Percentiles rank a stretch among this genome's conserved stretches.
Evolutionary conservation across 2,888 invertebrate species (phyloP).

Genomic region (Balanococcus diminutus): DNA sequence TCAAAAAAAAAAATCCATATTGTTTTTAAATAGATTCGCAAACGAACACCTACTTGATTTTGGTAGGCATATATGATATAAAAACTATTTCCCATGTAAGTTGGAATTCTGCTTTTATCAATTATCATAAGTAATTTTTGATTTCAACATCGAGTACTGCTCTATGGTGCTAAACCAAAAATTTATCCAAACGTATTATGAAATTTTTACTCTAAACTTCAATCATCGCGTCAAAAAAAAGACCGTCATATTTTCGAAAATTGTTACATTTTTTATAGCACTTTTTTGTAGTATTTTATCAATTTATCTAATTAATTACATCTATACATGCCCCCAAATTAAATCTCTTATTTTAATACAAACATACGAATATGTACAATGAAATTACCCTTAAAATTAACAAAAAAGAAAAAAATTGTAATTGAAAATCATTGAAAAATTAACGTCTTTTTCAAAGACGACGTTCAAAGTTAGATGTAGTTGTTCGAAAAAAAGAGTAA

Average conservation of each 20-base stretch:
- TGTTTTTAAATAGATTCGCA: too few relatives aligned
- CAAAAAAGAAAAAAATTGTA: constrained; percentile 8
- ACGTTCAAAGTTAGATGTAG: background rate
- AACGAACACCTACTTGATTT: too few relatives aligned
- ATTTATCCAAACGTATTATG: too few relatives aligned
- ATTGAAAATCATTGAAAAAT: constrained; percentile 36
- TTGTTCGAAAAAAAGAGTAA: background rate
- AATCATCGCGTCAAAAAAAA: background rate
- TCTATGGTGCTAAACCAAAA: too few relatives aligned
- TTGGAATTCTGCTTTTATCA: too few relatives aligned
- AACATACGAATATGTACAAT: constrained; percentile 28
- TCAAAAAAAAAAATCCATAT: too few relatives aligned
- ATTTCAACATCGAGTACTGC: too few relatives aligned
- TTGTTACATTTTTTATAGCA: background rate
- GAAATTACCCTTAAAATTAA: background rate
- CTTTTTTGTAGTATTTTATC: background rate
- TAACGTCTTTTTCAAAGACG: constrained; percentile 40
- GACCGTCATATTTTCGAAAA: background rate
- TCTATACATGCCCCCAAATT: constrained; percentile 9
- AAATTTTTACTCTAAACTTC: too few relatives aligned
- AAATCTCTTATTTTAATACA: constrained; percentile 28
- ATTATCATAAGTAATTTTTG: too few relatives aligned
- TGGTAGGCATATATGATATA: too few relatives aligned
- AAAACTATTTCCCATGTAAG: too few relatives aligned
- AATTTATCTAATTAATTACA: constrained; percentile 28